Base-by-base conservation (phyloP, 2,797 vertebrate species). In the Numenius phaeopus region DNA sequence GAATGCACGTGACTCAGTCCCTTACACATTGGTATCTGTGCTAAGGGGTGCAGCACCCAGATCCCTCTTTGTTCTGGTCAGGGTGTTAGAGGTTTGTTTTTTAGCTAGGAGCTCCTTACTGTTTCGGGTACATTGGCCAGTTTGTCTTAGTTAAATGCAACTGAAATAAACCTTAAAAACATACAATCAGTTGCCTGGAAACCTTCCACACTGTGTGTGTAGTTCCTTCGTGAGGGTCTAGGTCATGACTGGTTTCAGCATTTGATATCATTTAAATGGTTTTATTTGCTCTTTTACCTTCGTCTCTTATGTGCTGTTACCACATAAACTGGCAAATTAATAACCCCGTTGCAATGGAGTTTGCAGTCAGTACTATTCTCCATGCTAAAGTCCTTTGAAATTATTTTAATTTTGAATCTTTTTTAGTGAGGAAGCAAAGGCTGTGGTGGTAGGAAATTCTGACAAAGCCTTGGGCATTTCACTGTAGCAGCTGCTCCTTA, bases 401-500 rank as follows among this genome's bases (percentile, higher is more conserved):
- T 52, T 10, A 27, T 69, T 94, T 26, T n/a, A 90, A 62, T 72
- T 82, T 30, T 92, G 62, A 69, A 55, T 92, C 7, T 4, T 40
- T 89, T 95, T 78, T 55, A 78, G 46, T 72, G 55, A 81, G 86
- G 88, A 79, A 64, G 32, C n/a, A 79, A 80, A 81, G 34, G 24
- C 54, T 89, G 21, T 83, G 55, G 88, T 80, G 17, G 40, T 65
- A 46, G 67, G 19, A 76, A 83, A 83, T 94, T 71, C 47, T 94
- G 57, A 69, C 73, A 90, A 81, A 94, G 27, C 85, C 62, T 76
- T 91, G 18, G 85, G 54, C 39, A 44, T 73, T 97, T 88, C 5
- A 1, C 30, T 89, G 4, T 54, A 65, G 18, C 40, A 72, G 49
- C 78, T 96, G n/a, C 54, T 78, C 15, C 81, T 94, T 94, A 83